phyloP scores from a whole-genome alignment of 2,797 vertebrate genomes.

The Glyptemys insculpta region DNA sequence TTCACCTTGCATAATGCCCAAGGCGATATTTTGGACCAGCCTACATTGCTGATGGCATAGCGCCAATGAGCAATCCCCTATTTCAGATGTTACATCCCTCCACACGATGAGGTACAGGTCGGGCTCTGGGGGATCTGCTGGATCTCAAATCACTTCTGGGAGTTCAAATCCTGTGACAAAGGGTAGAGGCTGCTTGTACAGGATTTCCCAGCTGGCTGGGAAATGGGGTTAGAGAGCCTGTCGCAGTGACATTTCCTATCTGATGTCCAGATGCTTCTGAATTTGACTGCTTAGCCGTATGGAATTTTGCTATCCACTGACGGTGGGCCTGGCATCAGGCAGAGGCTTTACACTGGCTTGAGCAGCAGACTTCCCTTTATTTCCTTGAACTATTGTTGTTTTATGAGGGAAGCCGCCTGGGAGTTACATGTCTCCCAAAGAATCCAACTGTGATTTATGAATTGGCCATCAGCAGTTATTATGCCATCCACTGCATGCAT shows the following conservation, averaged over 20 bases:
- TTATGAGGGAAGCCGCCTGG: slow-evolving; percentile 23
- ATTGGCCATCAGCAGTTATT: slow-evolving; percentile 69
- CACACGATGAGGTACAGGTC: no score
- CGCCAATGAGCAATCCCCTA: no score
- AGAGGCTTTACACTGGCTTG: slow-evolving; percentile 37
- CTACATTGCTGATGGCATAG: no score
- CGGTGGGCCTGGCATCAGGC: not conserved
- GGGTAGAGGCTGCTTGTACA: not conserved
- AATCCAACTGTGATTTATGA: slow-evolving; percentile 74
- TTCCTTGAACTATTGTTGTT: slow-evolving; percentile 30
- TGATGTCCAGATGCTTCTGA: not conserved
- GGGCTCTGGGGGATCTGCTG: not conserved
- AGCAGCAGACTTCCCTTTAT: slow-evolving; percentile 23
- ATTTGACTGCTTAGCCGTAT: not conserved
- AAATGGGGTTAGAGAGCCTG: not conserved
- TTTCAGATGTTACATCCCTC: no score
- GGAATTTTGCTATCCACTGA: slow-evolving; percentile 17
- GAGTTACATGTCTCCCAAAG: slow-evolving; percentile 61
- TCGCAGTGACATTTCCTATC: not conserved
- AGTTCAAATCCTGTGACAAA: not conserved
- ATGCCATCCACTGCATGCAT: slow-evolving; percentile 46
- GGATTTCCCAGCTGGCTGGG: fast-evolving
- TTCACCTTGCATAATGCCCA: no score
- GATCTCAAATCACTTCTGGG: not conserved
- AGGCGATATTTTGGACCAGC: no score